Base-by-base conservation (phyloP, 2,797 vertebrate species). In the Diplodus sargus region DNA sequence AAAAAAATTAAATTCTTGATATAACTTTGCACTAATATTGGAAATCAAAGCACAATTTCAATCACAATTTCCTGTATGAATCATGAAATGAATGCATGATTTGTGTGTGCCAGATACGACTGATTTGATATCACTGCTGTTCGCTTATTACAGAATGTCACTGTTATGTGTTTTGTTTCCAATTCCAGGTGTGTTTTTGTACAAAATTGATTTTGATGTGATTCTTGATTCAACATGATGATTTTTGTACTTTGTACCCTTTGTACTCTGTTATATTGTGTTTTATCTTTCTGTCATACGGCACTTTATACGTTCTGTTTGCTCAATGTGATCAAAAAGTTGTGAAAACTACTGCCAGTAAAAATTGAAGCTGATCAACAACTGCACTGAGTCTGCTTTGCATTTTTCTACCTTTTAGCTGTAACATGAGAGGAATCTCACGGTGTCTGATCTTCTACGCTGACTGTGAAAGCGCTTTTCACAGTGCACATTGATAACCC, bases 241-340 rank as follows among this genome's bases (percentile, higher is more conserved):
- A 48, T 74, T 74, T 75, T 67, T 78, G 17, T 75, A 71, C 45
- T 70, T 81, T 81, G 20, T 62, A 68, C 58, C 47, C 12, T 79
- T 87, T 85, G 57, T 80, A 69, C 70, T 70, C 16, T 11, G 15
- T 39, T 70, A 56, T 45, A 63, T 39, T 74, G 22, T 74, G 22
- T 84, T 74, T 67, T 53, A 51, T 68, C 17, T 69, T 16, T 53
- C 11, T 79, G 56, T 75, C 85, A 66, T 25, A 64, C 83, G 78
- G 84, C 90, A 92, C 90, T 93, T 93, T 93, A 91, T 23, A 9
- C 51, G 25, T 56, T 81, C 30, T 59, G 54, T 78, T 56, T 81
- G n/a, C 43, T 28, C 5, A 63, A 28, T 51, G 67, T 67, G n/a
- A 83, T 82, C 54, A 17, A 62, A 81, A 47, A 17, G 0, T 82